Evolutionary conservation across 92 coral and sea anemone species (phyloP).

Genomic region (Porites divaricata): DNA sequence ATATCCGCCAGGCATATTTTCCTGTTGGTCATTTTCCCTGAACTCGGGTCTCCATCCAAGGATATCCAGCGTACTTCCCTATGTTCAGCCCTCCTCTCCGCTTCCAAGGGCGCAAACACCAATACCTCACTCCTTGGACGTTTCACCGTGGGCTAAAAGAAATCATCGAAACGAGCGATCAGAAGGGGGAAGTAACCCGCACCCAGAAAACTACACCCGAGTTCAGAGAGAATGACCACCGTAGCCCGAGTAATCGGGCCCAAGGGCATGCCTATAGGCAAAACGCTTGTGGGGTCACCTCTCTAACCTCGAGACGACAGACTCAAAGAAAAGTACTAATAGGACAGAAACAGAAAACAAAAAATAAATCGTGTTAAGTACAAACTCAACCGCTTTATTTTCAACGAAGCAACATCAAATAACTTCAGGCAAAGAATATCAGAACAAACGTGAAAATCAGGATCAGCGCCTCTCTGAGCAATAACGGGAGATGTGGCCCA

Average conservation of each 20-base stretch:
- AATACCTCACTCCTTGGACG: conserved; percentile 1
- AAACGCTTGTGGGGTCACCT: conserved; percentile 27
- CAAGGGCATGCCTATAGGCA: conserved; percentile 33
- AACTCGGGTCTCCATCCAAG: conserved; percentile 11
- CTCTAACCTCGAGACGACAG: neutral
- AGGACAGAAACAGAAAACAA: neutral
- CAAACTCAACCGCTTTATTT: neutral
- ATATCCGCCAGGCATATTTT: neutral
- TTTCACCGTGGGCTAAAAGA: conserved; percentile 8
- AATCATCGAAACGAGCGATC: neutral
- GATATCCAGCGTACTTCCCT: conserved; percentile 11
- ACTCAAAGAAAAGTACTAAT: too few relatives aligned
- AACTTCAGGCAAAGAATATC: too few relatives aligned
- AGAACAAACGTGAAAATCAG: neutral
- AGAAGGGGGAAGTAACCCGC: neutral
- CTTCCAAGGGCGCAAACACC: conserved; percentile 15
- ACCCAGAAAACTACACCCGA: conserved; percentile 1
- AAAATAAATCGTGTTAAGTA: neutral
- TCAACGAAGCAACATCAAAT: neutral
- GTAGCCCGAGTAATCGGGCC: neutral
- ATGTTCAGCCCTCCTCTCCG: neutral
- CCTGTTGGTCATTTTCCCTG: neutral
- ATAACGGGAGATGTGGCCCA: conserved; percentile 3
- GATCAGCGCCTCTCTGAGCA: neutral
- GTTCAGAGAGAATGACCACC: conserved; percentile 7